Conservation (phyloP, 2,797 vertebrate species). For the Gymnothorax reevesii region DNA sequence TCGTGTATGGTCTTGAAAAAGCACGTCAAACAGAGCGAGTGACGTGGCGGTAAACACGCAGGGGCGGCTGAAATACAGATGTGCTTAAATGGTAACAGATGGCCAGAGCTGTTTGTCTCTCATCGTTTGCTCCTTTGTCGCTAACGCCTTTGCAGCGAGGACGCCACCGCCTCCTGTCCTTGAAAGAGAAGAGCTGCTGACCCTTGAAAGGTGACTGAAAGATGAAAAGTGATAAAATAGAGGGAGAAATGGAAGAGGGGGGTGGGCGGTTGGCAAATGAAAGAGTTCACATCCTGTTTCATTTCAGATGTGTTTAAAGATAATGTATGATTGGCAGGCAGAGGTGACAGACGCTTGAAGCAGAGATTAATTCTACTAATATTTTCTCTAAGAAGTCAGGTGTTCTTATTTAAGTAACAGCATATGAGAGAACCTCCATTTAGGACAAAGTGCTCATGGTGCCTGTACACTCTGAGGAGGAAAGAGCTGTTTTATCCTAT, state of each 20-base stretch:
- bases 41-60: slow-evolving; percentile 36
- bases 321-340: slow-evolving; percentile 6
- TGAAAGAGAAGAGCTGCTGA: background rate
- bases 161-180: background rate
- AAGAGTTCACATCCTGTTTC: slow-evolving; percentile 18
- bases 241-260: background rate
- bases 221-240: background rate
- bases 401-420: background rate
- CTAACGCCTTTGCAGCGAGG: background rate
- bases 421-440: background rate
- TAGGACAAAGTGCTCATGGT: background rate
- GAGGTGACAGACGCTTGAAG: slow-evolving; percentile 14
- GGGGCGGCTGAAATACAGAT: slow-evolving; percentile 57
- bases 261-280: slow-evolving; percentile 4
- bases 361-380: slow-evolving; percentile 12
- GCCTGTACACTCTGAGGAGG: background rate
- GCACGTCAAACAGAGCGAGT: slow-evolving; percentile 40
- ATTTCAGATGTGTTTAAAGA: slow-evolving; percentile 13
- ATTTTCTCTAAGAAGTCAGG: background rate
- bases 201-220: slow-evolving; percentile 17
- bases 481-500: background rate
- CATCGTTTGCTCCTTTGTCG: background rate
- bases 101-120: slow-evolving; percentile 12
- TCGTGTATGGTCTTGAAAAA: background rate
- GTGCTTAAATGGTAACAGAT: slow-evolving; percentile 54